These are phyloP conservation scores for Microhierax caerulescens DNA, from an alignment of 2,797 vertebrate genomes.

Conservation along the genomic window DNA sequence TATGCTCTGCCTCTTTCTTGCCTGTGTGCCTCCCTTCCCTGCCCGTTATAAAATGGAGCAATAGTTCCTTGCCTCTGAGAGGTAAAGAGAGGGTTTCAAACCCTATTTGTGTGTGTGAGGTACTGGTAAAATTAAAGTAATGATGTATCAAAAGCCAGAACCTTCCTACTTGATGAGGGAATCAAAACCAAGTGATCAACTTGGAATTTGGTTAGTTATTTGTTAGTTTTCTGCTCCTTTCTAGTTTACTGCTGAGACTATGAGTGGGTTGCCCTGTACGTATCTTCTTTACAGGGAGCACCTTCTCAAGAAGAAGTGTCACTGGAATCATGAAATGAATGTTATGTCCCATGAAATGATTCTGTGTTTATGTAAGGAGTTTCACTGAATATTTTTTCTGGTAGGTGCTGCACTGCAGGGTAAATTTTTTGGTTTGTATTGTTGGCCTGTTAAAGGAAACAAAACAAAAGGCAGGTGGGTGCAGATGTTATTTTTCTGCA, in stretches of 20 bases:
- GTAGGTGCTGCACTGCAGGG: neutral
- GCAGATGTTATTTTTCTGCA: neutral
- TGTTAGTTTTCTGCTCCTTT: neutral
- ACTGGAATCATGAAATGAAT: neutral
- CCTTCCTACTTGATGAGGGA: neutral
- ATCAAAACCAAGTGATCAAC: neutral
- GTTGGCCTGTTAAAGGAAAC: neutral
- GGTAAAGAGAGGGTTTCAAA: neutral
- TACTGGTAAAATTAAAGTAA: neutral
- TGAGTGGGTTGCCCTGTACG: neutral
- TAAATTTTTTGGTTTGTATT: neutral
- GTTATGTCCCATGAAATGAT: neutral
- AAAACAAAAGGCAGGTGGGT: neutral
- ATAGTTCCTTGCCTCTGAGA: neutral
- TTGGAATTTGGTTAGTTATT: neutral
- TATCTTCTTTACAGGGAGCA: neutral
- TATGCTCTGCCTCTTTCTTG: neutral
- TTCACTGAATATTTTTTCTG: neutral
- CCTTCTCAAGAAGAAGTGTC: neutral
- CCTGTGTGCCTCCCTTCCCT: fast-evolving
- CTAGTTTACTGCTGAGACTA: neutral
- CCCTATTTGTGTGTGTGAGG: neutral
- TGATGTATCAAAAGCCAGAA: neutral
- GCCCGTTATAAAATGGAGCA: neutral
- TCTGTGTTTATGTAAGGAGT: neutral